These are phyloP conservation scores for Mastacembelus armatus DNA, from an alignment of 2,797 vertebrate species.

Conservation along the genomic window DNA sequence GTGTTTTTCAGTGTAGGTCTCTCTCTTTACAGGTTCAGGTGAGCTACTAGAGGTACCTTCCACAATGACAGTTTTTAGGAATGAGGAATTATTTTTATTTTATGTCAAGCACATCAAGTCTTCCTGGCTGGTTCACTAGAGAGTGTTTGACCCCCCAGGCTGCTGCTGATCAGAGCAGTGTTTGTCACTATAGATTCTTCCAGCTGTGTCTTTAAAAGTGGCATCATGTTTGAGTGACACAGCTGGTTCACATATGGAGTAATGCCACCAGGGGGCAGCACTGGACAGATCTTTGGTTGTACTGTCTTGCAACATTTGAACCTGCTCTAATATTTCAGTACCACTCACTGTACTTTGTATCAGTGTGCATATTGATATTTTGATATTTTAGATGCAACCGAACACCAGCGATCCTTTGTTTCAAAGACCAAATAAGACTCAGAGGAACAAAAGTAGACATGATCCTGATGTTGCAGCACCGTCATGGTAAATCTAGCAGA, in stretches of 20 bases:
- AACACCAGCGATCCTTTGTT: not conserved
- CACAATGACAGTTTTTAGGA: too few species aligned
- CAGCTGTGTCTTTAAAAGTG: not conserved
- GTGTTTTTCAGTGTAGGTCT: too few species aligned
- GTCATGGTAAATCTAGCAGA: too few species aligned
- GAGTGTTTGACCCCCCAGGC: constrained; percentile 4
- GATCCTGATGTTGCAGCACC: too few species aligned
- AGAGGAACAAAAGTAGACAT: not conserved
- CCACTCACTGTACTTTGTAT: too few species aligned
- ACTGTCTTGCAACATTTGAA: not conserved
- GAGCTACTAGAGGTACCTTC: not conserved
- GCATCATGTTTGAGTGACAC: not conserved
- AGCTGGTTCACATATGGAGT: not conserved
- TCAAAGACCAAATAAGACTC: not conserved
- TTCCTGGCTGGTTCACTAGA: not conserved
- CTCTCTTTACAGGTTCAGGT: too few species aligned
- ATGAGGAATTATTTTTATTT: not conserved
- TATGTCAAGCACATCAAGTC: not conserved
- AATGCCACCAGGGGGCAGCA: constrained; percentile 68
- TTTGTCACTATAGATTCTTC: not conserved
- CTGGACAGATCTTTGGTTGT: constrained; percentile 2
- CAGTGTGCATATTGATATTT: too few species aligned
- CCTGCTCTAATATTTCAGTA: not conserved
- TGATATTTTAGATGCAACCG: not conserved
- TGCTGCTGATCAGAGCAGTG: not conserved